phyloP scores from a whole-genome alignment of 2,113 vertebrate species.

The Tautogolabrus adspersus region DNA sequence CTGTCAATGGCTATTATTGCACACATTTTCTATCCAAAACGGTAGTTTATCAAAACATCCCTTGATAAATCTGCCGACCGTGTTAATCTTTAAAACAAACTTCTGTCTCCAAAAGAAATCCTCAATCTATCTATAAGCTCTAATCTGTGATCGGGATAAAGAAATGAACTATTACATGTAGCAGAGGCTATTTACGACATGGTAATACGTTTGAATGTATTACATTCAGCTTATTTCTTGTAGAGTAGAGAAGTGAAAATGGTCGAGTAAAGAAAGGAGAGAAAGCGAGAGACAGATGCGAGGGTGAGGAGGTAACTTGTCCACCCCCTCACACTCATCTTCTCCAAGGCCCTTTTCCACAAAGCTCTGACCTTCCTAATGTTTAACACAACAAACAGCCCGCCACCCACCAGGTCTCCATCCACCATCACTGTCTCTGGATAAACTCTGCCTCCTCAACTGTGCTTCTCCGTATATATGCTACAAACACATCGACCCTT shows the following conservation, averaged over 20 bases:
- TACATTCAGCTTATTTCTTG: slow-evolving; percentile 24
- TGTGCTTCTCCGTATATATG: slow-evolving; percentile 4
- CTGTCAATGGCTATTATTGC: too few relatives aligned
- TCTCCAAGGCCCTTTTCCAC: slow-evolving; percentile 65
- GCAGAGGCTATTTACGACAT: not conserved
- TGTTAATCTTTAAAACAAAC: too few relatives aligned
- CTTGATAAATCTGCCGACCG: too few relatives aligned
- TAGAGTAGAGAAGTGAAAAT: slow-evolving; percentile 29
- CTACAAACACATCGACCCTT: not conserved
- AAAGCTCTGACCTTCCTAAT: slow-evolving; percentile 73
- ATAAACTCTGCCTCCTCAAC: slow-evolving; percentile 33
- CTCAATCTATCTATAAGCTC: not conserved
- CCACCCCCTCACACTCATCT: slow-evolving; percentile 72
- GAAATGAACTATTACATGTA: not conserved
- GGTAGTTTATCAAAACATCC: too few relatives aligned
- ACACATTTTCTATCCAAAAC: too few relatives aligned
- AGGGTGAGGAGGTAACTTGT: slow-evolving; percentile 58
- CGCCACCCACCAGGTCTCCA: slow-evolving; percentile 63
- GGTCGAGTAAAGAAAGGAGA: slow-evolving; percentile 19
- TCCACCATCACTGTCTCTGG: slow-evolving; percentile 32
- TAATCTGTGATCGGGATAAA: not conserved
- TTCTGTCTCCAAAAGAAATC: not conserved
- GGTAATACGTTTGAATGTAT: slow-evolving; percentile 9
- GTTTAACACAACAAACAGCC: slow-evolving; percentile 77
- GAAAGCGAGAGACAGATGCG: slow-evolving; percentile 31